Percentiles rank a stretch among this genome's conserved stretches.
Evolutionary conservation across 2,888 invertebrate genomes (phyloP).

Genomic region (Spicauda simplicius): DNA sequence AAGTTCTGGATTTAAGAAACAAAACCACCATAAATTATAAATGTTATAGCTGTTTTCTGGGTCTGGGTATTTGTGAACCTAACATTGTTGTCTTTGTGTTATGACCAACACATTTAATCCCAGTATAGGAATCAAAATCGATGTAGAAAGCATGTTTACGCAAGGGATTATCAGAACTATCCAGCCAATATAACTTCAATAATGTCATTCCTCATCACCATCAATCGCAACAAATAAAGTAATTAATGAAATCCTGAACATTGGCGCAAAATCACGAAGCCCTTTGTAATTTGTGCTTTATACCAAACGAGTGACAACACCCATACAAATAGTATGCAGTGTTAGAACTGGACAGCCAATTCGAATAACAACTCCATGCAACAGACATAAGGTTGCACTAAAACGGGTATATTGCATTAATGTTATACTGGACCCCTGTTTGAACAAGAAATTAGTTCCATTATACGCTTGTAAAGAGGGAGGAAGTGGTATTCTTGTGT

Average conservation of each 20-base stretch:
- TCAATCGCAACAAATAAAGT: slow-evolving; percentile 6
- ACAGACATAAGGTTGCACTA: slow-evolving; percentile 9
- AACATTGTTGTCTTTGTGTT: no score
- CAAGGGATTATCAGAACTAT: neutral
- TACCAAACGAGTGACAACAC: slow-evolving; percentile 64
- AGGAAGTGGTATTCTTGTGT: slow-evolving; percentile 60
- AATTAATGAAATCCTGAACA: slow-evolving; percentile 60
- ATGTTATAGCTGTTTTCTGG: no score
- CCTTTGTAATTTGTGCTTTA: slow-evolving; percentile 57
- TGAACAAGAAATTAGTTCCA: slow-evolving; percentile 83
- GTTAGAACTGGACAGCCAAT: slow-evolving; percentile 48
- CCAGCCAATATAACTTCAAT: neutral
- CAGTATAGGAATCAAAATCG: no score
- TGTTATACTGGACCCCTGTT: slow-evolving; percentile 76
- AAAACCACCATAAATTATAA: no score
- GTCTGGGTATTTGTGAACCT: no score
- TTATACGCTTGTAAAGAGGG: slow-evolving; percentile 78
- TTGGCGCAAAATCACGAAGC: slow-evolving; percentile 64
- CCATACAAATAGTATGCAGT: slow-evolving; percentile 70
- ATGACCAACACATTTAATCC: no score
- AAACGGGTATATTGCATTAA: slow-evolving; percentile 48
- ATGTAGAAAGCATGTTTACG: neutral
- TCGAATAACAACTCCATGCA: slow-evolving; percentile 27
- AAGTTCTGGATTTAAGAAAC: no score
- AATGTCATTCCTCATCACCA: neutral